Percentiles rank a stretch among this genome's conserved stretches.
phyloP scores from a whole-genome alignment of 1,140 invertebrate species.

The Whitmania pigra region DNA sequence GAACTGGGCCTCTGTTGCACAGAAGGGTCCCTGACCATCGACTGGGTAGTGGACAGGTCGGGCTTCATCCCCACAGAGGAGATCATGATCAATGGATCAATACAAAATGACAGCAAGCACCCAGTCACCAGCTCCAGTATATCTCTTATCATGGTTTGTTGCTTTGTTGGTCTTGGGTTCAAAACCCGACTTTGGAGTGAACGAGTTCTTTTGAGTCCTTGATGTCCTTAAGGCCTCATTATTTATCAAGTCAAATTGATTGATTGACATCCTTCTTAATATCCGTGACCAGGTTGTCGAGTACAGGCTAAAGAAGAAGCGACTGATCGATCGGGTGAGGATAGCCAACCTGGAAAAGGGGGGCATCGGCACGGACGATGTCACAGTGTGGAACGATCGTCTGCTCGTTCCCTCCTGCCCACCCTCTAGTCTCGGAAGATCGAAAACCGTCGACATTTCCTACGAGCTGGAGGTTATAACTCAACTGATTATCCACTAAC shows the following conservation, averaged over 20 bases:
- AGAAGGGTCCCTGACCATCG: constrained; percentile 23
- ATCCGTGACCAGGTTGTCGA: constrained; percentile 20
- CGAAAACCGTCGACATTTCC: constrained; percentile 22
- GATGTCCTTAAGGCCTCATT: not conserved
- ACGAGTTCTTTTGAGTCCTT: not conserved
- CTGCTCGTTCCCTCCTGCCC: constrained; percentile 21
- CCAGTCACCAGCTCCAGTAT: constrained; percentile 14
- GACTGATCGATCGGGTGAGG: constrained; percentile 16
- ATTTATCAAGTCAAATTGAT: no score
- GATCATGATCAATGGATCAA: constrained; percentile 21
- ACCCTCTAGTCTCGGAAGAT: constrained; percentile 21
- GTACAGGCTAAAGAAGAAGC: constrained; percentile 24
- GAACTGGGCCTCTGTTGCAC: constrained; percentile 21
- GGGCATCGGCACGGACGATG: constrained; percentile 17
- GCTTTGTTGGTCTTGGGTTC: not conserved
- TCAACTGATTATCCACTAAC: no score
- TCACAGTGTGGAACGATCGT: constrained; percentile 23
- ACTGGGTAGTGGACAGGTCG: constrained; percentile 23
- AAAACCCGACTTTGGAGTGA: not conserved
- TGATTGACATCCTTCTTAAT: not conserved
- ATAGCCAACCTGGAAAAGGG: constrained; percentile 18
- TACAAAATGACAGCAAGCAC: constrained; percentile 23
- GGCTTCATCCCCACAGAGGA: constrained; percentile 23
- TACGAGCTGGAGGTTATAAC: constrained; percentile 23
- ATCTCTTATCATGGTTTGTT: constrained; percentile 22